A percentile compares a stretch with the other conserved stretches of the same genome.
Conservation (phyloP, 1,140 invertebrate species). For the Drosophila tsacasi region DNA sequence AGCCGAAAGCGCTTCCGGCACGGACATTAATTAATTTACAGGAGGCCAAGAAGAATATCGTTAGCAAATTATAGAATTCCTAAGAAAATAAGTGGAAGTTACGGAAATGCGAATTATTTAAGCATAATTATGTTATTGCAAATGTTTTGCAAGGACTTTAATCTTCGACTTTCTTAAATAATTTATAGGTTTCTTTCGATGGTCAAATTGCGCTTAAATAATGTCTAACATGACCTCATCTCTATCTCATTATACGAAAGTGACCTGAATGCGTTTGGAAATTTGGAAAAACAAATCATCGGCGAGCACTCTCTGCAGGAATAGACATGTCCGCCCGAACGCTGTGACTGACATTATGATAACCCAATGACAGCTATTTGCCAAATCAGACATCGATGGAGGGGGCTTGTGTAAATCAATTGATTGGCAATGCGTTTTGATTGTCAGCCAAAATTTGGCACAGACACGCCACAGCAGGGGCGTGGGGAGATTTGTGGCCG, state of each 20-base stretch:
- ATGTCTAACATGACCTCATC: neutral
- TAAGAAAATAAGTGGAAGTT: neutral
- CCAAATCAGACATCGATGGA: conserved; percentile 61
- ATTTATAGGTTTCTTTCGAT: neutral
- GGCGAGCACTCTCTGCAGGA: neutral
- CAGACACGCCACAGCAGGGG: conserved; percentile 57
- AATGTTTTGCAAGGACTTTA: neutral
- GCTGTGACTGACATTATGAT: conserved; percentile 66
- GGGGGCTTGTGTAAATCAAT: conserved; percentile 71
- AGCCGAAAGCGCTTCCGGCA: neutral
- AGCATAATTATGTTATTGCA: neutral
- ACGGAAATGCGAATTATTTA: neutral
- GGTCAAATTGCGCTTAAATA: neutral
- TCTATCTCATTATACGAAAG: neutral
- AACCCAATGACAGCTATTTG: conserved; percentile 74
- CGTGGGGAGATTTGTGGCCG: conserved; percentile 14
- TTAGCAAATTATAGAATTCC: neutral
- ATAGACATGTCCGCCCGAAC: conserved; percentile 47
- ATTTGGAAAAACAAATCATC: neutral
- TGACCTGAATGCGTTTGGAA: neutral
- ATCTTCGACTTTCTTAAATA: neutral
- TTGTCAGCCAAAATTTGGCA: conserved; percentile 68
- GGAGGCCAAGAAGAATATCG: neutral
- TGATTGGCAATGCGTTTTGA: conserved; percentile 81
- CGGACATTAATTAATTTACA: conserved; percentile 4